A percentile compares a stretch with the other conserved stretches of the same genome.
Conservation (phyloP, 2,888 invertebrate species). For the Rhimphoctona megacephalus region DNA sequence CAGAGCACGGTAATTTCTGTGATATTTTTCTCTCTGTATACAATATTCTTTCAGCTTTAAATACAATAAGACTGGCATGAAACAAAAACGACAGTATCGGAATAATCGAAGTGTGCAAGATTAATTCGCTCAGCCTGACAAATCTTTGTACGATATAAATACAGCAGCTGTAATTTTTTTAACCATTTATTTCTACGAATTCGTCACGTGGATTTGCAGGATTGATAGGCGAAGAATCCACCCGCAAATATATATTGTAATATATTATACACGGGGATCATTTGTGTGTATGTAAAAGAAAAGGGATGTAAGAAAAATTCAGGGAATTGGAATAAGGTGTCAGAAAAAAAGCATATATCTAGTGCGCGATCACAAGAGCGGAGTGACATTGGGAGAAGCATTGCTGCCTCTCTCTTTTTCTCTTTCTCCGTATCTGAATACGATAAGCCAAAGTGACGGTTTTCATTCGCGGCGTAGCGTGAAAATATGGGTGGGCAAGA, state of each 20-base stretch:
- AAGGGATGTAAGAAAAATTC: conserved; percentile 33
- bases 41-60: not conserved
- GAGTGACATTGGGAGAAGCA: conserved; percentile 47
- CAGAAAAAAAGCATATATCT: conserved; percentile 27
- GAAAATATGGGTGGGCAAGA: conserved; percentile 76
- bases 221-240: conserved; percentile 49
- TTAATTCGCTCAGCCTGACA: conserved; percentile 11
- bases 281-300: conserved; percentile 17
- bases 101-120: conserved; percentile 24
- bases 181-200: conserved; percentile 43
- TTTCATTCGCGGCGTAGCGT: conserved; percentile 77
- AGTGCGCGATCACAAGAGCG: conserved; percentile 20
- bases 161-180: not conserved
- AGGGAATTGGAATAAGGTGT: conserved; percentile 43
- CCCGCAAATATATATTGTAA: conserved; percentile 12
- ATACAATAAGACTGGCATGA: not conserved
- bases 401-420: conserved; percentile 16
- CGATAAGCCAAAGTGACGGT: conserved; percentile 65
- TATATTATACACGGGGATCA: conserved; percentile 27
- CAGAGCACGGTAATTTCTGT: no score
- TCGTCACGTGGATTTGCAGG: conserved; percentile 57
- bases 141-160: conserved; percentile 3
- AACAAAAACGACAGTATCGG: not conserved
- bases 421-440: conserved; percentile 31
- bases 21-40: no score